phyloP scores from a whole-genome alignment of 2,797 vertebrate species.

The Phataginus tricuspis region DNA sequence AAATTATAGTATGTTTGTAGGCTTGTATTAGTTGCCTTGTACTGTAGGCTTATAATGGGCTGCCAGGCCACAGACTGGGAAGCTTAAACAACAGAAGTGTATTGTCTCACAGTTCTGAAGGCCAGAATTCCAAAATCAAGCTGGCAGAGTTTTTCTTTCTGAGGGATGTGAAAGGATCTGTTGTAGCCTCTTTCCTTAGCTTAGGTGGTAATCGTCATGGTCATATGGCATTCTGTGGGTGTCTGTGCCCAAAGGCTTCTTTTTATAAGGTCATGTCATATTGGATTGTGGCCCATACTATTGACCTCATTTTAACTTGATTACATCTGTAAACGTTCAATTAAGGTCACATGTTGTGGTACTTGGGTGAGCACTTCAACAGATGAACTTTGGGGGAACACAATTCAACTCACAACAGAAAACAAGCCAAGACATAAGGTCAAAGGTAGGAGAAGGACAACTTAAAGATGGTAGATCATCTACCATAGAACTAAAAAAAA shows the following conservation, averaged over 20 bases:
- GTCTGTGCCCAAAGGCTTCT: not conserved
- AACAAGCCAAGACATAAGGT: not conserved
- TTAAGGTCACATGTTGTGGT: not conserved
- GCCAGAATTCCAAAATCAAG: too few relatives aligned
- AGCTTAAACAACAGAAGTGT: not conserved
- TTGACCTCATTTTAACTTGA: not conserved
- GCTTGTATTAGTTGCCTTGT: too few relatives aligned
- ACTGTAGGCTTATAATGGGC: not conserved
- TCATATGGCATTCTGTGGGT: not conserved
- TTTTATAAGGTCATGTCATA: not conserved
- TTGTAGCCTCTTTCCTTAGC: rapidly evolving
- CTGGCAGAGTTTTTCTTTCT: not conserved
- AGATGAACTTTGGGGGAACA: not conserved
- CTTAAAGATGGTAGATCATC: not conserved
- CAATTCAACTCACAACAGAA: not conserved
- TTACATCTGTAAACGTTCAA: not conserved
- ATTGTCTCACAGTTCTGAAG: not conserved
- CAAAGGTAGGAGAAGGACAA: not conserved
- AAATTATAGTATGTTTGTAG: not conserved
- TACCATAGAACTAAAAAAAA: not conserved
- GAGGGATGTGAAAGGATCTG: too few relatives aligned
- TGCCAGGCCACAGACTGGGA: not conserved
- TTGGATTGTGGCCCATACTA: not conserved
- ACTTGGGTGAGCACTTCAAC: not conserved
- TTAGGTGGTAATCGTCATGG: not conserved